Base-by-base conservation (phyloP, 2,113 vertebrate genomes). In the Chelonoidis abingdonii region DNA sequence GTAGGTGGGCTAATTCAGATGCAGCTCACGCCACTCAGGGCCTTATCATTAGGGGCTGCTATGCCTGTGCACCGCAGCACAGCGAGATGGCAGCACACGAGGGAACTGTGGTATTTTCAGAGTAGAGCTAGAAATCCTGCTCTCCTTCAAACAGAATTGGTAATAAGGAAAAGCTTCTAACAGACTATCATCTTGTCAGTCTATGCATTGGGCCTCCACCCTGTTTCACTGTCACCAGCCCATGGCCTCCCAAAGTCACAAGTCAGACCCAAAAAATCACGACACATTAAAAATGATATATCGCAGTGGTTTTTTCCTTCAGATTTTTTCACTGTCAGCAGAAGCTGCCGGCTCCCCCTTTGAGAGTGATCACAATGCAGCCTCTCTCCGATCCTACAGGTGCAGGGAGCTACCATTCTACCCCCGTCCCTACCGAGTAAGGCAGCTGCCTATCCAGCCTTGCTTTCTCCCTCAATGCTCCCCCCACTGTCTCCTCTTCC, bases 71-170 rank as follows among this genome's bases (percentile, higher is more conserved):
- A 47, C 72, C 90, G 35, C 8, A 56, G 35, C 31, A n/a, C 62
- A 65, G 62, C 8, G 14, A 65, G 31, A 6, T 9, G 31, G 19
- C 8, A 8, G 29, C 47, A 47, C 50, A 19, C 78, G 41, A 56
- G 25, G 22, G 78, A 83, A 92, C 79, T 0, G 3, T 1, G 2
- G 0, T 27, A 22, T 52, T 50, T 52, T 16, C 44, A 38, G 49
- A 49, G 62, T 19, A 31, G 31, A 35, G 31, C 17, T n/a, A n/a
- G 22, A 84, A 9, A 22, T 22, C 41, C 12, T 80, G 11, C 22
- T 14, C 49, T 35, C 59, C 53, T 95, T 88, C 81, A 83, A 76
- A 80, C 35, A 8, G 47, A 80, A 38, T 25, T 81, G 56, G 92
- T 14, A 41, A 2, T 17, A 57, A 14, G 10, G 27, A 86, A 84